Evolutionary conservation across 2,797 vertebrate species (phyloP).

Genomic region (Champsocephalus gunnari): DNA sequence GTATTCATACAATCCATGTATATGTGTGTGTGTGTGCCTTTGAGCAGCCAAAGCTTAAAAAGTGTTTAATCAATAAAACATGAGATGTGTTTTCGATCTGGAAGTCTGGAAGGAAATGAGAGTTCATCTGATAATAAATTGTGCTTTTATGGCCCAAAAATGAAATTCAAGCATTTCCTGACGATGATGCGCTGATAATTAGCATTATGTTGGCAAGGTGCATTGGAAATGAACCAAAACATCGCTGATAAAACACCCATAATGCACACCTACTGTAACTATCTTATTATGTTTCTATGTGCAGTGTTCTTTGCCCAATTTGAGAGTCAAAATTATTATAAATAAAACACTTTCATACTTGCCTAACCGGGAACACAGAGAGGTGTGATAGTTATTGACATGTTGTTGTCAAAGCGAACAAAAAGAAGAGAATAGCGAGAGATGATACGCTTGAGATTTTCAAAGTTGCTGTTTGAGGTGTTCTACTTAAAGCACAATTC

Average conservation of each 20-base stretch:
- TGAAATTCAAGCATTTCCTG: conserved; percentile 51
- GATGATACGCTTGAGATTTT: conserved; percentile 4
- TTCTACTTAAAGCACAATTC: background rate
- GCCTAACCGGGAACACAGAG: background rate
- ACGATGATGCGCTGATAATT: conserved; percentile 46
- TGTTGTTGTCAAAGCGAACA: conserved; percentile 13
- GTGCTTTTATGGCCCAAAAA: conserved; percentile 43
- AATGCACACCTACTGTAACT: conserved; percentile 5
- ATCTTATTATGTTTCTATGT: conserved; percentile 20
- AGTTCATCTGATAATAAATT: conserved; percentile 54
- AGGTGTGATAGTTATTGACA: conserved; percentile 6
- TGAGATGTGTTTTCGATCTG: conserved; percentile 57
- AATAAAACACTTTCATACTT: background rate
- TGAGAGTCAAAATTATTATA: conserved; percentile 3
- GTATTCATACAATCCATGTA: conserved; percentile 12
- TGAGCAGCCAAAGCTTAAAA: conserved; percentile 18
- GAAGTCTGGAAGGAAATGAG: conserved; percentile 59
- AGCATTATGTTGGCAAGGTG: conserved; percentile 38
- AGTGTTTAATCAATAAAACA: conserved; percentile 39
- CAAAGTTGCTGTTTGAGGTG: conserved; percentile 3
- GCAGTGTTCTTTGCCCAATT: conserved; percentile 15
- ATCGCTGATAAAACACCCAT: conserved; percentile 23
- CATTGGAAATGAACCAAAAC: conserved; percentile 40
- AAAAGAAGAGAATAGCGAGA: background rate
- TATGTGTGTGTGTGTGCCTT: conserved; percentile 12